Evolutionary conservation across 2,888 invertebrate species (phyloP).

Genomic region (Maniola hyperantus): DNA sequence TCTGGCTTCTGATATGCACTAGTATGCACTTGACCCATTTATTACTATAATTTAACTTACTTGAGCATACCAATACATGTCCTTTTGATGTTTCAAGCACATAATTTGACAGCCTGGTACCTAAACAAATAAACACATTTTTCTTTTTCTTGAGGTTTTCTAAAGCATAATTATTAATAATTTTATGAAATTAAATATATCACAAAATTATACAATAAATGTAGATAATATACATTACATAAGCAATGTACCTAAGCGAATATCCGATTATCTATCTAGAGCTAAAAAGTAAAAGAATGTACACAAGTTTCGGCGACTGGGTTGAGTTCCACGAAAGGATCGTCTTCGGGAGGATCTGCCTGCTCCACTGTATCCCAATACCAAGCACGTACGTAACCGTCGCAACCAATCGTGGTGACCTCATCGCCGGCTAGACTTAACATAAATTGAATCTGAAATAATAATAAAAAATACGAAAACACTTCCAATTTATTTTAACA

Average conservation of each 20-base stretch:
- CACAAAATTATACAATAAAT: too few relatives aligned
- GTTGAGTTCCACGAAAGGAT: conserved; percentile 90
- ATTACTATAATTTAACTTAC: conserved; percentile 80
- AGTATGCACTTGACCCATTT: too few relatives aligned
- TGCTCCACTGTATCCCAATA: conserved; percentile 95
- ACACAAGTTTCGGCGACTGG: conserved; percentile 89
- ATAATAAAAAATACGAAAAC: background rate
- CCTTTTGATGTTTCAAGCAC: conserved; percentile 72
- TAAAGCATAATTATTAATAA: too few relatives aligned
- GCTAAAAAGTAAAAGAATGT: background rate
- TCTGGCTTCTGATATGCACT: too few relatives aligned
- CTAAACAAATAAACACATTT: conserved; percentile 49
- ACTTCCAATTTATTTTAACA: background rate
- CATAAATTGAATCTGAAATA: conserved; percentile 73
- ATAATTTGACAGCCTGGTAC: conserved; percentile 75
- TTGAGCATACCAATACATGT: conserved; percentile 89
- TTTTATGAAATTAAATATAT: too few relatives aligned
- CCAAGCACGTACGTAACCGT: conserved; percentile 92
- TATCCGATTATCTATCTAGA: background rate
- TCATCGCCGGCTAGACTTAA: conserved; percentile 71
- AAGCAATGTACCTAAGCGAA: too few relatives aligned
- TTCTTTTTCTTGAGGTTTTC: too few relatives aligned
- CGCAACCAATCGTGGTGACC: conserved; percentile 83
- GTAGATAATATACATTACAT: too few relatives aligned
- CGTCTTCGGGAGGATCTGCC: conserved; percentile 91